Evolutionary conservation across 2,113 vertebrate genomes (phyloP).

Genomic region (Sardina pilchardus): DNA sequence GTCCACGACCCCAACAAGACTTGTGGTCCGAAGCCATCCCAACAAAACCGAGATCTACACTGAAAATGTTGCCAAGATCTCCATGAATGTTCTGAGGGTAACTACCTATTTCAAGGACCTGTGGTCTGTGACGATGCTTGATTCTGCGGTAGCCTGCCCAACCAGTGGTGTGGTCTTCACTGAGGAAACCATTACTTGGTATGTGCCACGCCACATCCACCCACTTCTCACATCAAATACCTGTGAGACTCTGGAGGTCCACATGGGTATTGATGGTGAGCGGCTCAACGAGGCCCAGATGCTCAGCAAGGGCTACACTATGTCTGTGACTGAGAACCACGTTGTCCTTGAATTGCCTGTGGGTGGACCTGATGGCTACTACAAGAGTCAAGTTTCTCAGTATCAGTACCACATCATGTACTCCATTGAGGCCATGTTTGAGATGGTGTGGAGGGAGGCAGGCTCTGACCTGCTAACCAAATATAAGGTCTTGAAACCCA

Average conservation of each 20-base stretch:
- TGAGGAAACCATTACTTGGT: constrained; percentile 72
- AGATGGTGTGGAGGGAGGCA: constrained; percentile 69
- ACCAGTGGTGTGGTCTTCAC: constrained; percentile 66
- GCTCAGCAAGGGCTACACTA: constrained; percentile 59
- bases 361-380: constrained; percentile 76
- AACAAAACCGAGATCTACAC: constrained; percentile 62
- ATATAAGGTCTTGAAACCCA: constrained; percentile 72
- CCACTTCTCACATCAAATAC: constrained; percentile 54
- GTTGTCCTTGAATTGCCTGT: constrained; percentile 73
- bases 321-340: constrained; percentile 53
- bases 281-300: constrained; percentile 63
- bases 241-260: constrained; percentile 60
- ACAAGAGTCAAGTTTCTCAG: constrained; percentile 67
- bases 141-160: constrained; percentile 63
- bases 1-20: constrained; percentile 48
- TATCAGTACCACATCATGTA: constrained; percentile 58
- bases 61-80: constrained; percentile 68
- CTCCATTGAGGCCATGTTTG: constrained; percentile 68
- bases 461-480: constrained; percentile 52
- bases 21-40: constrained; percentile 66
- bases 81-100: constrained; percentile 74
- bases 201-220: constrained; percentile 68
- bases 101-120: constrained; percentile 69
- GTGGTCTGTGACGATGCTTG: constrained; percentile 64
- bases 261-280: constrained; percentile 74